Conservation (phyloP, 2,888 invertebrate species). For the Metacarcinus magister region DNA sequence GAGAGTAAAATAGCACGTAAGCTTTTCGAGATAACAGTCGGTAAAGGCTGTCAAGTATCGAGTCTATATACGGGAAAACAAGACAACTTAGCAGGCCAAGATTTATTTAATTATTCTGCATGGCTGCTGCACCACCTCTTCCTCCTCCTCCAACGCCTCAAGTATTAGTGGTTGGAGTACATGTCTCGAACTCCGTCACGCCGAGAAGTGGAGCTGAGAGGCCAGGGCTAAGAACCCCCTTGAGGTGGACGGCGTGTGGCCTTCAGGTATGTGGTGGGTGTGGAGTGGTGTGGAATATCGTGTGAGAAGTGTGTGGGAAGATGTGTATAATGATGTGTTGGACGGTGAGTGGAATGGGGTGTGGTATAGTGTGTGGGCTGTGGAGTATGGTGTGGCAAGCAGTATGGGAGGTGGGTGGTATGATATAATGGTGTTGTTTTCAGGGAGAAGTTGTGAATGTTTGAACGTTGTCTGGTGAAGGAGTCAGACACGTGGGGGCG, state of each 20-base stretch:
- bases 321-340: neutral
- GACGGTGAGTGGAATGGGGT: neutral
- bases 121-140: neutral
- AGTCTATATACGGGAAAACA: neutral
- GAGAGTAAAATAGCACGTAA: neutral
- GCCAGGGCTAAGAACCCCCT: neutral
- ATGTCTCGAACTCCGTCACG: neutral
- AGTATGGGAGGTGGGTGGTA: neutral
- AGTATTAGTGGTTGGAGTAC: constrained; percentile 17
- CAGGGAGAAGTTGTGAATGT: neutral
- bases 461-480: neutral
- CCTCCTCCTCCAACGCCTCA: neutral
- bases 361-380: neutral
- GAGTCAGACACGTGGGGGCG: neutral
- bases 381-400: too few species aligned
- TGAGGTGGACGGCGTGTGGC: constrained; percentile 27
- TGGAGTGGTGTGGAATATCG: neutral
- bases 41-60: neutral
- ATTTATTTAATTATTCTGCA: neutral
- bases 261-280: neutral
- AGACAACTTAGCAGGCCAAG: neutral
- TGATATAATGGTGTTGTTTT: neutral
- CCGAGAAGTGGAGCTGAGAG: neutral
- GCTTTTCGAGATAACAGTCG: neutral
- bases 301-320: neutral